Conservation (phyloP, 2,797 vertebrate species). For the Microcaecilia unicolor region DNA sequence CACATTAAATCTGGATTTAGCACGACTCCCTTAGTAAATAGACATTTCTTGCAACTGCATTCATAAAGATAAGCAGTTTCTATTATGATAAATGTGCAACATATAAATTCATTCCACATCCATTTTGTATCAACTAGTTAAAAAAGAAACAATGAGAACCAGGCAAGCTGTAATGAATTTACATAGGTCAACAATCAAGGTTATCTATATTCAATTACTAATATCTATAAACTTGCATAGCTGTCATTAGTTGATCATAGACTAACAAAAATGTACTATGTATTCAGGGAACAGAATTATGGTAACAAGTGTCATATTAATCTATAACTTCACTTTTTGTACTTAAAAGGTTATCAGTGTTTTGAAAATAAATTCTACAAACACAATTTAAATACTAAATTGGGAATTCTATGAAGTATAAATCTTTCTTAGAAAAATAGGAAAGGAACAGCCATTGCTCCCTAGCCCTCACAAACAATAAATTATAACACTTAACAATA, state of each 20-base stretch:
- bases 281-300: conserved; percentile 56
- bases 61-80: conserved; percentile 49
- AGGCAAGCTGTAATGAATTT: conserved; percentile 46
- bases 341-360: conserved; percentile 33
- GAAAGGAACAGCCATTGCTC: conserved; percentile 61
- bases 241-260: conserved; percentile 57
- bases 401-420: conserved; percentile 51
- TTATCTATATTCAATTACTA: conserved; percentile 63
- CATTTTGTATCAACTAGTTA: conserved; percentile 48
- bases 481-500: conserved; percentile 93
- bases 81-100: conserved; percentile 43
- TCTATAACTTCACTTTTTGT: conserved; percentile 34
- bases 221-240: conserved; percentile 63
- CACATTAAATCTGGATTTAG: no score
- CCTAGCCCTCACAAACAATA: conserved; percentile 76
- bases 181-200: conserved; percentile 62
- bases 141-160: conserved; percentile 54
- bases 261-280: conserved; percentile 58
- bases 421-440: conserved; percentile 50
- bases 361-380: conserved; percentile 39
- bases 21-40: no score
- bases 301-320: conserved; percentile 51
- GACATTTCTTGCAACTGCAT: conserved; percentile 43
- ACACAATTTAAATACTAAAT: conserved; percentile 47
- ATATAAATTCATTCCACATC: conserved; percentile 52